These are phyloP conservation scores for Cephus rjabovi DNA, from an alignment of 2,888 invertebrate genomes.

Conservation along the genomic window DNA sequence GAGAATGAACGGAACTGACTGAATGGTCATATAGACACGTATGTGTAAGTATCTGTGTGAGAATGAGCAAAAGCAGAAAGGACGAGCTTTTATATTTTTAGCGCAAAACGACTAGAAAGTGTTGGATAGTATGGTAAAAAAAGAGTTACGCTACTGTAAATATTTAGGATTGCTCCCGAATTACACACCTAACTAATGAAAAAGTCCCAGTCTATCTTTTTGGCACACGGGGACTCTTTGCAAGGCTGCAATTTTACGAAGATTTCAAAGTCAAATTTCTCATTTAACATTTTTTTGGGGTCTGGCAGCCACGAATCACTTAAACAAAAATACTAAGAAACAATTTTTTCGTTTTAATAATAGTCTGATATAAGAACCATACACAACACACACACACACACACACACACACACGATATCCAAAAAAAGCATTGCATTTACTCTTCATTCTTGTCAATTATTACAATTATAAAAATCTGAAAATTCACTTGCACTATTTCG, in stretches of 20 bases:
- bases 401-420: accelerated
- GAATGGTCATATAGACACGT: background rate
- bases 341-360: background rate
- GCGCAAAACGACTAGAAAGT: constrained; percentile 13
- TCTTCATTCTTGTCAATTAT: too few species aligned
- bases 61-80: constrained; percentile 5
- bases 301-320: background rate
- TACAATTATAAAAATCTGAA: background rate
- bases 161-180: background rate
- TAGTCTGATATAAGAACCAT: background rate
- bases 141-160: background rate
- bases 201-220: background rate
- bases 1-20: background rate
- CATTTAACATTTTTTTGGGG: background rate
- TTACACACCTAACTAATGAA: background rate
- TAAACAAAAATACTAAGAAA: background rate
- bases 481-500: background rate
- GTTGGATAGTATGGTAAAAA: background rate
- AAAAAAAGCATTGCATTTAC: background rate
- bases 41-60: background rate
- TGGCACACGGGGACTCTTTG: background rate
- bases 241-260: background rate
- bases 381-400: background rate
- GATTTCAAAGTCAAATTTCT: background rate
- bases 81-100: constrained; percentile 24